Conservation (phyloP, 2,797 vertebrate species). For the Knipowitschia caucasica region DNA sequence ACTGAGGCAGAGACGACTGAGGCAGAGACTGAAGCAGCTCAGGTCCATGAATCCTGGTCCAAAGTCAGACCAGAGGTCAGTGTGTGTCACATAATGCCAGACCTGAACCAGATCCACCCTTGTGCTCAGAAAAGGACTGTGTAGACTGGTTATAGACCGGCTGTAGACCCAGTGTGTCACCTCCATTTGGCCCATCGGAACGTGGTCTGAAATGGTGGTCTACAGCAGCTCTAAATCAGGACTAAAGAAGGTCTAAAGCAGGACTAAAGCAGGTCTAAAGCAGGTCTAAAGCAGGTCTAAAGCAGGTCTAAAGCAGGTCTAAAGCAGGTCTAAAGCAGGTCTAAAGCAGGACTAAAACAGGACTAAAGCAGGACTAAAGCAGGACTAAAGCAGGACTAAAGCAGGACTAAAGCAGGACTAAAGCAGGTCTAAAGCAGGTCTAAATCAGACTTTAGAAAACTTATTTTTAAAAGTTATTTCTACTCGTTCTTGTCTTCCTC, state of each 20-base stretch:
- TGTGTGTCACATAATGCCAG: not conserved
- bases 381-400: not conserved
- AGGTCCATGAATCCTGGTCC: not conserved
- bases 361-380: not conserved
- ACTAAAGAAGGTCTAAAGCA: not conserved
- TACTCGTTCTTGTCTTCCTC: too few relatives aligned
- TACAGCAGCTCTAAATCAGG: too few relatives aligned
- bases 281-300: not conserved
- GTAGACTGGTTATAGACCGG: not conserved
- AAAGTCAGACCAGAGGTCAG: slow-evolving; percentile 3
- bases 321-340: not conserved
- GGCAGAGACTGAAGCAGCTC: too few relatives aligned
- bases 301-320: not conserved
- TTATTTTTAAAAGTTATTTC: too few relatives aligned
- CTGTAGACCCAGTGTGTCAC: not conserved
- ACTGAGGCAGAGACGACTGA: too few relatives aligned
- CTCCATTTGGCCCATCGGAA: too few relatives aligned
- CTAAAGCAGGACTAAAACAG: not conserved
- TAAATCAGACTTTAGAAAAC: too few relatives aligned
- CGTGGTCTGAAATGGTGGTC: too few relatives aligned
- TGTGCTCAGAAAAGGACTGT: not conserved
- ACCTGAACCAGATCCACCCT: slow-evolving; percentile 6
- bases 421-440: not conserved
- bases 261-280: not conserved
- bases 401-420: not conserved